Percentiles rank a stretch among this genome's conserved stretches.
phyloP scores from a whole-genome alignment of 2,113 vertebrate species.

The Trogon surrucura region DNA sequence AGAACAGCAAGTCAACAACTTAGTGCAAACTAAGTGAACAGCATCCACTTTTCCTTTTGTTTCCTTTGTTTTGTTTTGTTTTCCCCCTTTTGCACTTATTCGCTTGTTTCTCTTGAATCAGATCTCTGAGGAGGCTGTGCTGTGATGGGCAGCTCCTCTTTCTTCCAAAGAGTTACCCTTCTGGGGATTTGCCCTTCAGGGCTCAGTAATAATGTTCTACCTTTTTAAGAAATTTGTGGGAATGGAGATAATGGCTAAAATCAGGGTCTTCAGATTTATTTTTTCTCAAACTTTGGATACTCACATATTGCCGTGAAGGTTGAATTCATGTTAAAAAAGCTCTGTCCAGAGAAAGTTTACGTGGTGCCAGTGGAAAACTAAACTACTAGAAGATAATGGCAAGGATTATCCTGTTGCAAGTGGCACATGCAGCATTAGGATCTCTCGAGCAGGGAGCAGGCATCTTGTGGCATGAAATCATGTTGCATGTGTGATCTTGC shows the following conservation, averaged over 20 bases:
- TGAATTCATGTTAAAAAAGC: not conserved
- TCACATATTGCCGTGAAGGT: not conserved
- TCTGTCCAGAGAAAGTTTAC: not conserved
- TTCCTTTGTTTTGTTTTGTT: not conserved
- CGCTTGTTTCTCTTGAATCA: not conserved
- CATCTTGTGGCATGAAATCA: not conserved
- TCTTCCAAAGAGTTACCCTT: not conserved
- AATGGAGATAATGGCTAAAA: not conserved
- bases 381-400: not conserved
- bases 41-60: not conserved
- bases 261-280: not conserved
- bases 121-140: not conserved
- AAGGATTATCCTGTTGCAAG: not conserved
- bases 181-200: not conserved
- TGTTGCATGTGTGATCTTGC: not conserved
- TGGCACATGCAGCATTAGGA: not conserved
- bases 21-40: not conserved
- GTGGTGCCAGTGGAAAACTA: not conserved
- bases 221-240: not conserved
- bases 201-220: not conserved
- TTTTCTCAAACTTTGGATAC: not conserved
- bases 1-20: not conserved
- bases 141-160: not conserved
- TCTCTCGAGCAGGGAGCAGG: not conserved
- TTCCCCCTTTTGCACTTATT: not conserved